Evolutionary conservation across 2,888 invertebrate species (phyloP).

Genomic region (Pterobdella sp.): DNA sequence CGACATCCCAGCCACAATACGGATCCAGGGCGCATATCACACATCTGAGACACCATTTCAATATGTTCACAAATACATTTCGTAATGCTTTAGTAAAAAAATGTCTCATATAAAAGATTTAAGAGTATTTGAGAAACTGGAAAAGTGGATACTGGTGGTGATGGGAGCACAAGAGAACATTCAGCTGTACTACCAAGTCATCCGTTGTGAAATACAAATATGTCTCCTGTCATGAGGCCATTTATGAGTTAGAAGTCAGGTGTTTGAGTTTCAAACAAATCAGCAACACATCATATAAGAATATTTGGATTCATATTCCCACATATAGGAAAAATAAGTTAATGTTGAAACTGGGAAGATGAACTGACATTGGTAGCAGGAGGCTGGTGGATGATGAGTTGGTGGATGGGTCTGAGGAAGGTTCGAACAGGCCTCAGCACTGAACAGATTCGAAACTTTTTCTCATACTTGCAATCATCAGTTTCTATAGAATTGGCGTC

Average conservation of each 20-base stretch:
- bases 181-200: constrained; percentile 40
- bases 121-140: background rate
- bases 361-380: background rate
- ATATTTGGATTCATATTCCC: background rate
- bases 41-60: constrained; percentile 32
- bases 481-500: background rate
- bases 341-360: too few relatives aligned
- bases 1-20: constrained; percentile 34
- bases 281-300: too few relatives aligned
- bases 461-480: background rate
- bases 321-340: background rate
- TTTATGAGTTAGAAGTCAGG: background rate
- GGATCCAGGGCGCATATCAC: constrained; percentile 34
- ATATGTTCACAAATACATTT: too few relatives aligned
- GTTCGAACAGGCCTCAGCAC: constrained; percentile 15
- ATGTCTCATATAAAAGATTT: background rate
- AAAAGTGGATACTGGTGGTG: constrained; percentile 5
- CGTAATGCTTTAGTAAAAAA: background rate
- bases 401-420: constrained; percentile 22
- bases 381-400: constrained; percentile 27
- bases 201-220: constrained; percentile 44
- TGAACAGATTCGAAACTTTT: background rate
- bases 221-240: constrained; percentile 37
- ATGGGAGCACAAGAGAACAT: constrained; percentile 11
- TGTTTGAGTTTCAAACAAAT: too few relatives aligned